Evolutionary conservation across 2,113 vertebrate genomes (phyloP), one percentile per base, ranked within the genome.

Genomic region (Dicentrarchus labrax): DNA sequence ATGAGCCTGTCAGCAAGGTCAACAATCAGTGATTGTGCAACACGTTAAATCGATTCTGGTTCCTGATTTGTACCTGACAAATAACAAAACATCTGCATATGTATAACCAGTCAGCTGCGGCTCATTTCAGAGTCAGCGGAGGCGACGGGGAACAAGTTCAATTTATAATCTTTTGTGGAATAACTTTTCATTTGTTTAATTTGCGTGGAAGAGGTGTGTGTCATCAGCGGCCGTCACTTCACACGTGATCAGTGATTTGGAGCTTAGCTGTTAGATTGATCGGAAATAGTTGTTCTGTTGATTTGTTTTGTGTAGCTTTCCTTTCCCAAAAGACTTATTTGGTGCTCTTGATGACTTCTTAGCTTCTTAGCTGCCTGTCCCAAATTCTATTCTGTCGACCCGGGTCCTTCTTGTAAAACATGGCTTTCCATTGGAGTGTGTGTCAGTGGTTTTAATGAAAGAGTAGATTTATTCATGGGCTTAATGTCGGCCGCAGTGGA

Each of bases 381-480:
- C 53, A 0, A 61, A 24, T 30, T 78, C 21, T 48, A 0, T 47
- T 67, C 11, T 36, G 15, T 68, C 4, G 2, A 68, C 68, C 21
- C 17, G 10, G 30, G 15, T 36, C 45, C 62, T 68, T 59, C 57
- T 41, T 8, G 30, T 65, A 57, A 38, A 83, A 13, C 36, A 60
- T 0, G 24, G 22, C 13, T 71, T 17, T 62, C 36, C 2, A 73
- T 78, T 77, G 77, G 72, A 70, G 17, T 60, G 17, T 10, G 15
- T 71, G 76, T 69, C 62, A 17, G 48, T 22, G 48, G 69, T 48
- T 76, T 86, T 84, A 90, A 90, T 88, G 82, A 84, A 88, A 89
- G 30, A 57, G 39, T 10, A 76, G 82, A 91, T 90, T 85, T 91
- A 92, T 84, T 69, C 24, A 17, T 47, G 48, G 9, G 10, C 36